These are phyloP conservation scores for Temnothorax rugatulus DNA, from an alignment of 2,888 invertebrate genomes.

Conservation along the genomic window DNA sequence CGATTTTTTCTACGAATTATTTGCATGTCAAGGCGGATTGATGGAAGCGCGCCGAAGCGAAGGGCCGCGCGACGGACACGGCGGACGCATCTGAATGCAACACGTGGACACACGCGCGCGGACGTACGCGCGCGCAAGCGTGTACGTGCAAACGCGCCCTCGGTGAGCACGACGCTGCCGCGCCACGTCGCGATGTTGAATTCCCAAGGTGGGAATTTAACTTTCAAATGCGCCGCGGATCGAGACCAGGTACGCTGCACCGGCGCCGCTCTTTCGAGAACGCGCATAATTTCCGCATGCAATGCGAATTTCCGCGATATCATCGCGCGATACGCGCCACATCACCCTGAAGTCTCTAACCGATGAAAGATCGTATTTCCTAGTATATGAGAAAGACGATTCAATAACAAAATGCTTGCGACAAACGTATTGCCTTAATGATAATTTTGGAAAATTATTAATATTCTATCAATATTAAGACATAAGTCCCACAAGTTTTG, in stretches of 20 bases:
- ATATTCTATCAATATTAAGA: not conserved
- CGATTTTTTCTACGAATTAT: constrained; percentile 81
- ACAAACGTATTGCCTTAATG: not conserved
- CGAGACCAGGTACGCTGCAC: constrained; percentile 64
- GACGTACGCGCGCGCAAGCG: constrained; percentile 1
- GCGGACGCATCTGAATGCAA: constrained; percentile 64
- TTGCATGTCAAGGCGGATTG: constrained; percentile 83
- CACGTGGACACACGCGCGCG: constrained; percentile 36
- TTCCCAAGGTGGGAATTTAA: constrained; percentile 80
- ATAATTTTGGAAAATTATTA: not conserved
- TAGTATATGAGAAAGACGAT: not conserved
- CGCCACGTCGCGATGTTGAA: constrained; percentile 65
- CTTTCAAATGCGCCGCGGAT: constrained; percentile 80
- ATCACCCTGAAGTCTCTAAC: constrained; percentile 2
- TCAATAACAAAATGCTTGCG: not conserved
- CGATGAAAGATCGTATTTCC: constrained; percentile 27
- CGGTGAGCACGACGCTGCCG: constrained; percentile 18
- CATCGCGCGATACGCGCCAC: constrained; percentile 61
- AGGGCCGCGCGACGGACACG: constrained; percentile 48
- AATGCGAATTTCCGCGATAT: constrained; percentile 75
- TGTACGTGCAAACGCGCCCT: constrained; percentile 43
- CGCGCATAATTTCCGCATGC: constrained; percentile 74
- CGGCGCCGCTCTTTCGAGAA: constrained; percentile 64
- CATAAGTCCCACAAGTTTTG: not conserved
- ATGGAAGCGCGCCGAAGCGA: constrained; percentile 73